Conservation (phyloP, 2,888 invertebrate species). For the Yponomeuta plumbellus region DNA sequence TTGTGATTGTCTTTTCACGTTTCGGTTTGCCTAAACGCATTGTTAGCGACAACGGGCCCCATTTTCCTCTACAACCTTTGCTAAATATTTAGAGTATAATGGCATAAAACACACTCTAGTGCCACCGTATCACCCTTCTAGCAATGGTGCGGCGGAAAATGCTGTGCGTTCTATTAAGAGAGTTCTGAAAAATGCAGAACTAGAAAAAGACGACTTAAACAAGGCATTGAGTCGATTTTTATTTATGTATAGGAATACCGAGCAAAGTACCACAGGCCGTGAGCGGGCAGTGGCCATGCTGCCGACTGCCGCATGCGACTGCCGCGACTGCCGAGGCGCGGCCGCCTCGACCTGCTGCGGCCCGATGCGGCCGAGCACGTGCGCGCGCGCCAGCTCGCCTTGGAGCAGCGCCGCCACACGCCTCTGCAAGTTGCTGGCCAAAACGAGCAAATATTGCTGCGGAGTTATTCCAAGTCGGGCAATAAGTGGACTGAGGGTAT, state of each 20-base stretch:
- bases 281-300: conserved; percentile 18
- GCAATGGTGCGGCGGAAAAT: conserved; percentile 19
- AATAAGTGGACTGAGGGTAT: conserved; percentile 16
- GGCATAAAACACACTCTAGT: conserved; percentile 17
- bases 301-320: conserved; percentile 18
- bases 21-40: conserved; percentile 24
- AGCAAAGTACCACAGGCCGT: conserved; percentile 18
- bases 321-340: too few relatives aligned
- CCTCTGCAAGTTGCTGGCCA: not conserved
- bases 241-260: conserved; percentile 18
- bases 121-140: conserved; percentile 16
- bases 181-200: conserved; percentile 17
- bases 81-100: conserved; percentile 20
- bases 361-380: conserved; percentile 17
- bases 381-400: conserved; percentile 14
- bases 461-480: conserved; percentile 10
- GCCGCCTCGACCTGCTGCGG: conserved; percentile 20
- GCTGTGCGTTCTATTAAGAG: conserved; percentile 16
- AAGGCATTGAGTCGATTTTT: conserved; percentile 17
- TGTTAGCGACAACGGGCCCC: conserved; percentile 27
- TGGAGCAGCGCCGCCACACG: conserved; percentile 8
- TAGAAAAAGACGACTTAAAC: conserved; percentile 5
- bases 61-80: conserved; percentile 21
- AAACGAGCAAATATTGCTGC: conserved; percentile 10
- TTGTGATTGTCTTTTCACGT: conserved; percentile 18